Conservation (phyloP, 1,140 invertebrate genomes). For the Araneus ventricosus region DNA sequence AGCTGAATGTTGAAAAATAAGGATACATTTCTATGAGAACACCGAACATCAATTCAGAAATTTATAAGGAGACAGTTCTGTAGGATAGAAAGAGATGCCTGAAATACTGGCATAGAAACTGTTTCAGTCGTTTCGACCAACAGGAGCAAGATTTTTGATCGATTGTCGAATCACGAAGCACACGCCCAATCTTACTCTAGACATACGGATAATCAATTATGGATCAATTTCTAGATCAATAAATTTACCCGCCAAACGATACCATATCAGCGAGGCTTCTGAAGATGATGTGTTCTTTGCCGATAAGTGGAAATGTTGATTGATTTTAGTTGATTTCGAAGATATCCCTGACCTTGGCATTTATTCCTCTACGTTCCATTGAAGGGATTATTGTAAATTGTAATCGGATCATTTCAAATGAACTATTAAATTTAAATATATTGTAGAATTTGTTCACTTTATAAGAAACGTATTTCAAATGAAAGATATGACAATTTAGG, state of each 20-base stretch:
- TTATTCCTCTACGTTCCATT: neutral
- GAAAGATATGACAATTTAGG: too few species aligned
- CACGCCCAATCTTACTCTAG: slow-evolving; percentile 38
- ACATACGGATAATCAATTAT: slow-evolving; percentile 61
- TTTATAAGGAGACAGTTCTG: neutral
- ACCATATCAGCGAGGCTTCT: neutral
- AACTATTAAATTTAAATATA: neutral
- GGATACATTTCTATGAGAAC: neutral
- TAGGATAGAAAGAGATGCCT: neutral
- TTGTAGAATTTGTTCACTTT: neutral
- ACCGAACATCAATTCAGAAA: neutral
- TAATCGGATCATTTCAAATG: too few species aligned
- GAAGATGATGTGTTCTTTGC: neutral
- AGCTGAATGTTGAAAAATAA: too few species aligned
- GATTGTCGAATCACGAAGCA: slow-evolving; percentile 50
- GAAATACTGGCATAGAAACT: neutral
- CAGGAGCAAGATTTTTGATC: slow-evolving; percentile 22
- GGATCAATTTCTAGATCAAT: slow-evolving; percentile 68
- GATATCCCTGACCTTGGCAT: neutral
- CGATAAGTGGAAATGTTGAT: neutral
- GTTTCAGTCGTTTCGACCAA: neutral
- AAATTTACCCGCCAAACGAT: neutral
- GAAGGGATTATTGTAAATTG: too few species aligned
- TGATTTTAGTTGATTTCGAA: neutral
- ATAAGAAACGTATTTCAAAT: neutral